Evolutionary conservation across 1,140 invertebrate genomes (phyloP), one percentile per base, ranked within the genome.

Genomic region (Daktulosphaira vitifoliae): DNA sequence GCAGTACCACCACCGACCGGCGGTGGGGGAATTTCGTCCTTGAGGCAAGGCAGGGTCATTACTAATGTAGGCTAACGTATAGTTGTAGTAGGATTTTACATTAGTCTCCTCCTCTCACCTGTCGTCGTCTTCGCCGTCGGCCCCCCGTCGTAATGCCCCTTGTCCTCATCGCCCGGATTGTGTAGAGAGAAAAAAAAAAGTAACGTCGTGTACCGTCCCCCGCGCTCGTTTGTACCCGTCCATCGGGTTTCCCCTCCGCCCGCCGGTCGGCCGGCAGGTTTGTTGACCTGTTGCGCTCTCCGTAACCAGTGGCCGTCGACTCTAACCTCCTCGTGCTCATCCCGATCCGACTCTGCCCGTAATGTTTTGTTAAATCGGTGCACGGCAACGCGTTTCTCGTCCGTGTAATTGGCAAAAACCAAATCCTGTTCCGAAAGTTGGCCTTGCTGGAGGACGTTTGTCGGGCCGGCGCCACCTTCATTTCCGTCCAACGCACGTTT

Each of bases 21-120:
- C 20, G 20, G 53, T 49, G 59, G 48, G 46, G 37, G 59, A 52
- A 46, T 65, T 56, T 65, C 67, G 59, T 68, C 56, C 56, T 62
- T 62, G 56, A 62, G 56, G 5, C 56, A 20, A 22, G 42, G 42
- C 42, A 62, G 56, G 56, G 64, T 52, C 46, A 65, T 65, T 52
- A 52, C 64, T 50, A 65, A 52, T 62, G 54, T 48, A 64, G 46
- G 62, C 54, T 44, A 38, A 42, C 25, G 26, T 39, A 23, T 29
- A 29, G 66, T 39, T 15, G 48, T 64, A 65, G 56, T 65, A 44
- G 49, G 42, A 49, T 51, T 33, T 51, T 33, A 54, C 46, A 48
- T 62, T 62, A 25, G 48, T 23, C 48, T 37, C 42, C 29, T 37
- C 23, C 20, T 65, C 46, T 18, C 49, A 39, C 52, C 52, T 23